These are phyloP conservation scores for Watersipora subatra DNA, from an alignment of 1,140 invertebrate species.

Conservation along the genomic window DNA sequence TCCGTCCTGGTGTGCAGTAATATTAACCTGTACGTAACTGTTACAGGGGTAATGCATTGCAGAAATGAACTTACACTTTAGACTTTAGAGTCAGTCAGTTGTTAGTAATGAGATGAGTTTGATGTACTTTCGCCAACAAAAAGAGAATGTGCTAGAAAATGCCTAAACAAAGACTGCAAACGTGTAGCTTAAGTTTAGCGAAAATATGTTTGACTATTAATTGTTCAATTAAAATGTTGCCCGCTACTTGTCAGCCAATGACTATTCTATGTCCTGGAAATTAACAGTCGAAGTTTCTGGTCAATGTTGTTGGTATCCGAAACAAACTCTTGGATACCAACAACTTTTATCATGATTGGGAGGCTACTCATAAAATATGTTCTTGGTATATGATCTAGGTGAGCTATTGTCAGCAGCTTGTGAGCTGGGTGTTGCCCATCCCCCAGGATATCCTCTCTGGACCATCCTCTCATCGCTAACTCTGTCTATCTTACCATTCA, in stretches of 20 bases:
- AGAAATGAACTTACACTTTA: no score
- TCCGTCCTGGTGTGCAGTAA: not conserved
- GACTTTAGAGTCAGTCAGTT: no score
- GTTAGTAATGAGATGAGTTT: no score
- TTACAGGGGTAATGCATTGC: no score
- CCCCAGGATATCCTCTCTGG: slow-evolving; percentile 36
- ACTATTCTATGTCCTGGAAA: not conserved
- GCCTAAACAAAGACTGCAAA: no score
- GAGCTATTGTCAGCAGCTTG: not conserved
- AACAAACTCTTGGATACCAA: not conserved
- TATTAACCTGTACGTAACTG: not conserved
- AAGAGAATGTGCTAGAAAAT: no score
- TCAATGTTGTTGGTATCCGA: not conserved
- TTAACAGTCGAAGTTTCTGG: no score
- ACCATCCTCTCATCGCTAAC: slow-evolving; percentile 22
- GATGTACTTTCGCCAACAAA: no score
- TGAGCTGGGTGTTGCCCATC: slow-evolving; percentile 23
- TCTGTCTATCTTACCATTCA: slow-evolving; percentile 20
- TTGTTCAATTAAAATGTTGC: no score
- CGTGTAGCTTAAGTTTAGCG: no score
- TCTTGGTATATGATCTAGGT: not conserved
- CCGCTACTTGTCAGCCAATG: not conserved
- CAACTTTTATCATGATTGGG: not conserved
- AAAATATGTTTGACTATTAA: no score
- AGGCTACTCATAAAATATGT: not conserved